Conservation (phyloP, 2,113 vertebrate species). For the Sterrhoptilus dennistouni region DNA sequence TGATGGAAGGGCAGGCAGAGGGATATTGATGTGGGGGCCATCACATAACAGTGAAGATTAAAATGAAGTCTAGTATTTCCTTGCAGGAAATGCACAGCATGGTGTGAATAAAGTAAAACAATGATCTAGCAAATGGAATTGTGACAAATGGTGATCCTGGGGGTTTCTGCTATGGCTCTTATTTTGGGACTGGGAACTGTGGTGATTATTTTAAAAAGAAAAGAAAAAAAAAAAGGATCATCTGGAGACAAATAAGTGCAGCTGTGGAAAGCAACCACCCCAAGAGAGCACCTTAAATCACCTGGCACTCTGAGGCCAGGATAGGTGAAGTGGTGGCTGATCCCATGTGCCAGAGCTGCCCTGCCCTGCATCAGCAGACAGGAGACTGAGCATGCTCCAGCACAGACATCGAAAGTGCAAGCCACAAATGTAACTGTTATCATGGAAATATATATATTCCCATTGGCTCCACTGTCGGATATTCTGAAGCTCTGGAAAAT, state of each 20-base stretch:
- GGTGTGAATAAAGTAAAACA: not conserved
- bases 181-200: not conserved
- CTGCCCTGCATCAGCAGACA: not conserved
- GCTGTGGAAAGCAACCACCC: not conserved
- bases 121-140: not conserved
- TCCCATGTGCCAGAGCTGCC: not conserved
- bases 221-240: not conserved
- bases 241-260: not conserved
- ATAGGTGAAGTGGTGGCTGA: not conserved
- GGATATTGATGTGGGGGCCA: not conserved
- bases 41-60: not conserved
- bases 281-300: not conserved
- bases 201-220: not conserved
- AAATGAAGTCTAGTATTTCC: not conserved
- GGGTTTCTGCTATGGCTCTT: not conserved
- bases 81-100: not conserved
- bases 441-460: slow-evolving; percentile 34
- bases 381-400: not conserved
- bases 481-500: slow-evolving; percentile 54
- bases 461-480: slow-evolving; percentile 26
- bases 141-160: not conserved
- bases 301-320: not conserved
- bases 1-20: not conserved
- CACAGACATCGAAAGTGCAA: not conserved
- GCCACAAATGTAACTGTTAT: not conserved